Percentiles rank a stretch among this genome's conserved stretches.
phyloP scores from a whole-genome alignment of 1,140 invertebrate species.

The Scaptodrosophila lebanonensis region DNA sequence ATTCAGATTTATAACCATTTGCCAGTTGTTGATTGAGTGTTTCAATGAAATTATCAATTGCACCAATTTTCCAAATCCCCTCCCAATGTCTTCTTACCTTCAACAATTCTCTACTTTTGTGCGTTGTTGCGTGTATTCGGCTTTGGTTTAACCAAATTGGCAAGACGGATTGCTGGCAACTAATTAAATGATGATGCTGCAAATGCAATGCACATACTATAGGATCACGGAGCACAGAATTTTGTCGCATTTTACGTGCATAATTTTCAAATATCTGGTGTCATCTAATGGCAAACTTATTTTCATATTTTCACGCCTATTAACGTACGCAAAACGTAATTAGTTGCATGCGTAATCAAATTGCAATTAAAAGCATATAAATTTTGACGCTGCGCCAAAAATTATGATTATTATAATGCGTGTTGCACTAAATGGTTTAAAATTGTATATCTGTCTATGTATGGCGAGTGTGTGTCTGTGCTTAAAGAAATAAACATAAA shows the following conservation, averaged over 20 bases:
- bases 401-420: slow-evolving; percentile 51
- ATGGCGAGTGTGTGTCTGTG: too few relatives aligned
- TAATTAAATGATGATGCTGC: slow-evolving; percentile 27
- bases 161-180: slow-evolving; percentile 17
- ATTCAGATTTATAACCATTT: slow-evolving; percentile 64
- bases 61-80: slow-evolving; percentile 46
- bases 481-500: slow-evolving; percentile 68
- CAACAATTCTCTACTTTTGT: too few relatives aligned
- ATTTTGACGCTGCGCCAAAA: slow-evolving; percentile 34
- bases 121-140: slow-evolving; percentile 1
- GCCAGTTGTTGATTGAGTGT: slow-evolving; percentile 66
- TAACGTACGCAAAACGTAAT: too few relatives aligned
- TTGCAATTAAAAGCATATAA: slow-evolving; percentile 69
- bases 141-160: neutral
- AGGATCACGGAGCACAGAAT: too few relatives aligned
- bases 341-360: slow-evolving; percentile 54
- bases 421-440: slow-evolving; percentile 52
- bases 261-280: slow-evolving; percentile 17
- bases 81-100: slow-evolving; percentile 5
- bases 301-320: slow-evolving; percentile 9
- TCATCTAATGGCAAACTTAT: slow-evolving; percentile 1
- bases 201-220: slow-evolving; percentile 37
- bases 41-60: slow-evolving; percentile 73
- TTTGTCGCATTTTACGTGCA: slow-evolving; percentile 27
- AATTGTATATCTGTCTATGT: slow-evolving; percentile 31